phyloP scores from a whole-genome alignment of 2,113 vertebrate genomes.

The Pelecanus crispus region DNA sequence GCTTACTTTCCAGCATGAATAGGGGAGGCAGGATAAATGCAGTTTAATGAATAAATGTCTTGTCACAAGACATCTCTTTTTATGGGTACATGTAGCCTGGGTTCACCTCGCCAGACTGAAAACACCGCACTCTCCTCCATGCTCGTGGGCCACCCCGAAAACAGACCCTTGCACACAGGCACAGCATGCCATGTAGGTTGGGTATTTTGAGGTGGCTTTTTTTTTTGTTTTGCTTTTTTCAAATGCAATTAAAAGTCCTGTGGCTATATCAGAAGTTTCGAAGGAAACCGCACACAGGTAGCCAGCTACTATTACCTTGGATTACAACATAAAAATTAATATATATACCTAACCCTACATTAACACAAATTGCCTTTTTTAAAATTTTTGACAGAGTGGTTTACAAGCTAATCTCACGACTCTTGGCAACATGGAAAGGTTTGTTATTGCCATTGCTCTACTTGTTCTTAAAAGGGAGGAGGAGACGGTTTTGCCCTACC shows the following conservation, averaged over 20 bases:
- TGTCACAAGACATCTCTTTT: background rate
- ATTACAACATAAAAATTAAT: background rate
- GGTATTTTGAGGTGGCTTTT: background rate
- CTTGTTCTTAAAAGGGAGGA: background rate
- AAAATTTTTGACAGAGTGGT: background rate
- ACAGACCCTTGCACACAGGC: background rate
- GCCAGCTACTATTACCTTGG: background rate
- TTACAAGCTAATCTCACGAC: background rate
- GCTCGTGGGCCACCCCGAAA: background rate
- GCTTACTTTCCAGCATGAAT: background rate
- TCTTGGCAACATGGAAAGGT: background rate
- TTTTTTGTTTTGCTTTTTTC: background rate
- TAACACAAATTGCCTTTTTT: background rate
- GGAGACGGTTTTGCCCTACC: background rate
- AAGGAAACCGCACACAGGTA: background rate
- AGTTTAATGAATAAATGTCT: background rate
- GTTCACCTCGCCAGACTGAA: background rate
- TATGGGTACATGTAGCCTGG: background rate
- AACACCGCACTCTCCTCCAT: rapidly evolving
- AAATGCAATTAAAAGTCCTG: background rate
- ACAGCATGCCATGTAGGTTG: rapidly evolving
- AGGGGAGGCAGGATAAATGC: background rate
- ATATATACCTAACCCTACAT: background rate
- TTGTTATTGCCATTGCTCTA: background rate
- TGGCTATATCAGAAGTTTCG: background rate